phyloP scores from a whole-genome alignment of 2,888 invertebrate species.

The Drosophila kuntzei region DNA sequence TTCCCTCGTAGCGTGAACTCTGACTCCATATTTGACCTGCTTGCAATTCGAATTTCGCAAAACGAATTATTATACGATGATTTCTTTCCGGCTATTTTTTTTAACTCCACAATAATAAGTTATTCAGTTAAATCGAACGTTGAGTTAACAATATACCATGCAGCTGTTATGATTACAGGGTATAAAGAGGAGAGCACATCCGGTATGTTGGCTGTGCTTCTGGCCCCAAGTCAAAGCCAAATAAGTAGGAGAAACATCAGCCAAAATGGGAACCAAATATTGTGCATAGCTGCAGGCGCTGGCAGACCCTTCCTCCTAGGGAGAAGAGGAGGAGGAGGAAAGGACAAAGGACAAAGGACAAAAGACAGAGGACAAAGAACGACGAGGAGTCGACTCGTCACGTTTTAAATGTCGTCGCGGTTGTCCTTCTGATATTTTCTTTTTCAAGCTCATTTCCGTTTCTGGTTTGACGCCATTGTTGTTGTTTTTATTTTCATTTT shows the following conservation, averaged over 20 bases:
- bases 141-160: not conserved
- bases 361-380: constrained; percentile 7
- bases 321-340: not conserved
- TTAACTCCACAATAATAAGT: too few species aligned
- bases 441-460: constrained; percentile 70
- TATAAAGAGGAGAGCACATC: constrained; percentile 26
- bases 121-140: too few species aligned
- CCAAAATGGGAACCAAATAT: constrained; percentile 57
- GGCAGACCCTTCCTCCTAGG: not conserved
- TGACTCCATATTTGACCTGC: too few species aligned
- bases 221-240: constrained; percentile 39
- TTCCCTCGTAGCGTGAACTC: too few species aligned
- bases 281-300: constrained; percentile 57
- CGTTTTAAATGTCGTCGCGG: constrained; percentile 74
- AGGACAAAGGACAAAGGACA: too few species aligned
- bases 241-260: constrained; percentile 60
- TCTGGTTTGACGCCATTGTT: constrained; percentile 32
- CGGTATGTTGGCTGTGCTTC: constrained; percentile 24
- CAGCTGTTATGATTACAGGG: constrained; percentile 1
- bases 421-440: constrained; percentile 54
- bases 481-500: constrained; percentile 1
- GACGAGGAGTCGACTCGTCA: constrained; percentile 52
- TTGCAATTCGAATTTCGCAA: too few species aligned
- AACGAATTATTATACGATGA: too few species aligned
- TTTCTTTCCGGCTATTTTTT: too few species aligned